These are phyloP conservation scores for Redunca redunca DNA, from an alignment of 2,113 vertebrate species.

Conservation along the genomic window DNA sequence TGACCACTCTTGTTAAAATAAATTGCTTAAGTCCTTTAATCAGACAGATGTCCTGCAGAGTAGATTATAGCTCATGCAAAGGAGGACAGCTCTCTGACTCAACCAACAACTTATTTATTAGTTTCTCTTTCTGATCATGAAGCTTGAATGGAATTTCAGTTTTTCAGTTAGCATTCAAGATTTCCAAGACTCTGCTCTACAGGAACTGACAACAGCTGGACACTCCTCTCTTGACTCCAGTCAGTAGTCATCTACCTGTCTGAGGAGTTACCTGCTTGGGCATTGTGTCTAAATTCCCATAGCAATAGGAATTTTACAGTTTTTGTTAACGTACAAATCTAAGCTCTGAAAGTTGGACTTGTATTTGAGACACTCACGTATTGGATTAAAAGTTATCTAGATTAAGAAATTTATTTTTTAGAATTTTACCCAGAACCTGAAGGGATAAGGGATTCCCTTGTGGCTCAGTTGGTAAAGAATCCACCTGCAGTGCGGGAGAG, in stretches of 20 bases:
- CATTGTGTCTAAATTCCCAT: neutral
- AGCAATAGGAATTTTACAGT: neutral
- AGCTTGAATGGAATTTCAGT: slow-evolving; percentile 21
- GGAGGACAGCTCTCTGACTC: slow-evolving; percentile 50
- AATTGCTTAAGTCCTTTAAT: slow-evolving; percentile 44
- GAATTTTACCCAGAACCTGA: neutral
- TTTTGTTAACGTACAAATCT: neutral
- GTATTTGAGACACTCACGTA: neutral
- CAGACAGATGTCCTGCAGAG: slow-evolving; percentile 10
- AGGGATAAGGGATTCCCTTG: neutral
- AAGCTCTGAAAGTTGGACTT: neutral
- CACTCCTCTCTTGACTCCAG: neutral
- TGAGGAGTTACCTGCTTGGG: neutral
- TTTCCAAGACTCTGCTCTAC: neutral
- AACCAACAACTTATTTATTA: slow-evolving; percentile 42
- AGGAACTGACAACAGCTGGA: neutral
- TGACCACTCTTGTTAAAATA: slow-evolving; percentile 30
- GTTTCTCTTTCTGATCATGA: slow-evolving; percentile 33
- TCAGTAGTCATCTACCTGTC: neutral
- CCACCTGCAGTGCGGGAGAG: fast-evolving
- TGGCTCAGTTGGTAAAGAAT: neutral
- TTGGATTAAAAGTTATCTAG: neutral
- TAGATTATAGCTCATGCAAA: slow-evolving; percentile 20
- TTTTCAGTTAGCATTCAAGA: slow-evolving; percentile 30
- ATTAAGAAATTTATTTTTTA: neutral